Base-by-base conservation (phyloP, 2,888 invertebrate genomes). In the Melieria picta region DNA sequence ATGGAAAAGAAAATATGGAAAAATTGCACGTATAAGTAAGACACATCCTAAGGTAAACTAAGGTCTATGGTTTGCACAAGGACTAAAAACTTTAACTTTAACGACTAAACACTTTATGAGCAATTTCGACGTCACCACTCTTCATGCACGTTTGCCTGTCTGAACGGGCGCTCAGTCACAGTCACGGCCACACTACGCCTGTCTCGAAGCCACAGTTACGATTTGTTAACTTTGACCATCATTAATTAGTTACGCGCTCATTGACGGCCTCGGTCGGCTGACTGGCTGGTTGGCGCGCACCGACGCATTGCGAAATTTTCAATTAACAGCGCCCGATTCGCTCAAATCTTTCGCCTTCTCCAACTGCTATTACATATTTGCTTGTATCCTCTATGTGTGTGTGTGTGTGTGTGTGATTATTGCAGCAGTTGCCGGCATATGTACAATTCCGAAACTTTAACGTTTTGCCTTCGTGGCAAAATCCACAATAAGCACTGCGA, bases 181-280 rank as follows among this genome's bases (percentile, higher is more conserved):
- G 48, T 67, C 48, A 30, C 45, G 13, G 60, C 5, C 45, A 4
- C 60, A 4, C 13, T 45, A 60, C 43, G n/a, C 30, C 60, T 58
- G 60, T 60, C 50, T 50, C 13, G n/a, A 45, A 13, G 13, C 58
- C 67, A 67, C 50, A 67, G 67, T 67, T 67, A 60, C 67, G 60
- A 43, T 58, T 60, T 50, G 67, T 60, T 60, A 67, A 67, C 67
- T 67, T 67, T 42, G 60, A 47, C n/a, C 42, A 67, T 60, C 67
- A 60, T 67, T 67, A 67, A 60, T 67, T 67, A 60, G 60, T 48
- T 60, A 58, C 16, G 55, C 56, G 7, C 45, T 52, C 50, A 11
- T 10, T n/a, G n/a, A 42, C 66, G 46, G n/a, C 61, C 47, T 11
- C 2, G 4, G 47, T 16, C 47, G 5, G 48, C 45, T 42, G 46